A percentile compares a stretch with the other conserved stretches of the same genome.
Conservation (phyloP, 2,888 invertebrate genomes). For the Limenitis camilla region DNA sequence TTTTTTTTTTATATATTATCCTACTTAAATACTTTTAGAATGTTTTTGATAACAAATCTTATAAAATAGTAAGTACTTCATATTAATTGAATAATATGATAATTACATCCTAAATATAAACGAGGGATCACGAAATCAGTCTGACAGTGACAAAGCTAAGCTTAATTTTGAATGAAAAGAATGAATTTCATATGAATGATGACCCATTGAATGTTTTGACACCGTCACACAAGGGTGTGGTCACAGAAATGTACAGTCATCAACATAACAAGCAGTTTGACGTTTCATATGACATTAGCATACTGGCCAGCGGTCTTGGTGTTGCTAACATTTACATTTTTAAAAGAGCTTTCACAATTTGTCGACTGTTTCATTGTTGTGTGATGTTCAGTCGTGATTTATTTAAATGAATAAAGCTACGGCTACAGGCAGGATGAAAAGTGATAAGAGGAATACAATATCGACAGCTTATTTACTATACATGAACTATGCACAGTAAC, state of each 20-base stretch:
- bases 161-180: conserved; percentile 6
- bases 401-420: no score
- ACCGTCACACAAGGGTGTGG: conserved; percentile 50
- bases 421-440: no score
- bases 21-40: no score
- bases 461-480: no score
- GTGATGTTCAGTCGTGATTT: no score
- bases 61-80: no score
- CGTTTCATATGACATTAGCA: conserved; percentile 62
- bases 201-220: conserved; percentile 48
- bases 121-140: conserved; percentile 2
- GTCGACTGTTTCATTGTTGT: conserved; percentile 10
- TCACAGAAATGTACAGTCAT: conserved; percentile 63
- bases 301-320: conserved; percentile 53
- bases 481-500: no score
- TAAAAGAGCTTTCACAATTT: conserved; percentile 44
- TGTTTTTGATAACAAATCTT: no score
- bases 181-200: conserved; percentile 33
- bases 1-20: no score
- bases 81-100: conserved; percentile 1
- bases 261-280: conserved; percentile 53
- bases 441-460: no score
- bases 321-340: conserved; percentile 46
- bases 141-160: conserved; percentile 5
- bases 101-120: conserved; percentile 2